Evolutionary conservation across 2,113 vertebrate genomes (phyloP).

Genomic region (Microcebus murinus): DNA sequence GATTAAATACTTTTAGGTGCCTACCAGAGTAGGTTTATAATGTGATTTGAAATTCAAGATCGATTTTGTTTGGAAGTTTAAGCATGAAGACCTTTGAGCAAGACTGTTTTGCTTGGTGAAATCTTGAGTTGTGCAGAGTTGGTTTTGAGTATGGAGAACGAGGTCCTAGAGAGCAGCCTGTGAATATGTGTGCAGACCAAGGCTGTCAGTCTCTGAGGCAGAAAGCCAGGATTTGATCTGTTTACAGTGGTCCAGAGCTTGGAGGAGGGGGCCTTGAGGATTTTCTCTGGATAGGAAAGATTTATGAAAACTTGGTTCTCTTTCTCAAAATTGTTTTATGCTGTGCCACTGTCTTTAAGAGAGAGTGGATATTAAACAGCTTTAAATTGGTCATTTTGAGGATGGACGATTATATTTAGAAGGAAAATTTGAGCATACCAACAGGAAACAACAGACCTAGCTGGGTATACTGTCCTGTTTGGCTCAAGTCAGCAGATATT

Average conservation of each 20-base stretch:
- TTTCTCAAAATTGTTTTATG: conserved; percentile 35
- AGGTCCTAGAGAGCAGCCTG: not conserved
- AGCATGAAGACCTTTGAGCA: conserved; percentile 24
- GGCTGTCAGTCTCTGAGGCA: not conserved
- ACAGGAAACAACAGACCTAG: not conserved
- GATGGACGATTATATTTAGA: conserved; percentile 30
- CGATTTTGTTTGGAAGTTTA: conserved; percentile 55
- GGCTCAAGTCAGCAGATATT: not conserved
- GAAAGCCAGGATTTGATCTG: not conserved
- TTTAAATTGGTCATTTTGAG: conserved; percentile 35
- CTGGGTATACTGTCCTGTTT: not conserved
- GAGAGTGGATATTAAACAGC: not conserved
- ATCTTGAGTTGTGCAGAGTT: not conserved
- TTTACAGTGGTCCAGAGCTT: not conserved
- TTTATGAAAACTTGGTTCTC: not conserved
- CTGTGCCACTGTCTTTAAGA: conserved; percentile 17
- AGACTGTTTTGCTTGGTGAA: not conserved
- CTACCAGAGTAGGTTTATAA: conserved; percentile 45
- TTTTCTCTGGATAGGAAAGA: not conserved
- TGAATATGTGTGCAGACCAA: not conserved
- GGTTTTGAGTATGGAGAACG: not conserved
- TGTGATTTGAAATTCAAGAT: conserved; percentile 61
- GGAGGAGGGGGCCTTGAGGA: not conserved
- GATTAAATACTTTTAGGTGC: conserved; percentile 57
- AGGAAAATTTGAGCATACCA: conserved; percentile 35